Conservation (phyloP, 2,113 vertebrate genomes). For the Burhinus bistriatus region DNA sequence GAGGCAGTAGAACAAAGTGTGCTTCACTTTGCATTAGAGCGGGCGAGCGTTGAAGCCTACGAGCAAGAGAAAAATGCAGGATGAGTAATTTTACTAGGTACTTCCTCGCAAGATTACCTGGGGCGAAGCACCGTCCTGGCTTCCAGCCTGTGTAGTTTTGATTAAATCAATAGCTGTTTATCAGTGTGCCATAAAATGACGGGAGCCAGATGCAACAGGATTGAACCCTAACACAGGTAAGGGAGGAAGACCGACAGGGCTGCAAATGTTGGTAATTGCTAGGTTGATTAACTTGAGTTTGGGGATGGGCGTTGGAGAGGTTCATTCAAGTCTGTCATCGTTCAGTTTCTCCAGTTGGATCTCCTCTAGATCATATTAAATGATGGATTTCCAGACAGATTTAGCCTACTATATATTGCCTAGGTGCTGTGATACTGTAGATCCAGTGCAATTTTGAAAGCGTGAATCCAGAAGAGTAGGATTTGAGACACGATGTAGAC, state of each 20-base stretch:
- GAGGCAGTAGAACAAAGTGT: conserved; percentile 64
- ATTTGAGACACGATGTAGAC: background rate
- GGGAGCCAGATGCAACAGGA: conserved; percentile 22
- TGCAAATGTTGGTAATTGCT: background rate
- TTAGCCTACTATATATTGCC: background rate
- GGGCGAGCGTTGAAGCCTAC: conserved; percentile 6
- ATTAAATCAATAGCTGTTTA: conserved; percentile 20
- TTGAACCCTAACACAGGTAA: background rate
- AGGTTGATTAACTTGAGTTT: background rate
- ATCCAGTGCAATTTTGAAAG: background rate
- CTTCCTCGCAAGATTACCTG: conserved; percentile 29
- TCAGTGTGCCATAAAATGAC: background rate
- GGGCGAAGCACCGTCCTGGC: conserved; percentile 27
- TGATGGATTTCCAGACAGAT: background rate
- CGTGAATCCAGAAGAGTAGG: background rate
- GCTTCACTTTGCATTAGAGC: conserved; percentile 67
- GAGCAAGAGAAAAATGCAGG: conserved; percentile 53
- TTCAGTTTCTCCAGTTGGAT: background rate
- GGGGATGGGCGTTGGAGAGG: background rate
- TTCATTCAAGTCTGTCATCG: background rate
- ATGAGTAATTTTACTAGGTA: conserved; percentile 53
- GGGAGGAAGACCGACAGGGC: background rate
- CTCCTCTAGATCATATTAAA: background rate
- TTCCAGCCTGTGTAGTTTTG: background rate
- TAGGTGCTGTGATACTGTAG: background rate